phyloP scores from a whole-genome alignment of 2,888 invertebrate species.

The Blomia tropicalis region DNA sequence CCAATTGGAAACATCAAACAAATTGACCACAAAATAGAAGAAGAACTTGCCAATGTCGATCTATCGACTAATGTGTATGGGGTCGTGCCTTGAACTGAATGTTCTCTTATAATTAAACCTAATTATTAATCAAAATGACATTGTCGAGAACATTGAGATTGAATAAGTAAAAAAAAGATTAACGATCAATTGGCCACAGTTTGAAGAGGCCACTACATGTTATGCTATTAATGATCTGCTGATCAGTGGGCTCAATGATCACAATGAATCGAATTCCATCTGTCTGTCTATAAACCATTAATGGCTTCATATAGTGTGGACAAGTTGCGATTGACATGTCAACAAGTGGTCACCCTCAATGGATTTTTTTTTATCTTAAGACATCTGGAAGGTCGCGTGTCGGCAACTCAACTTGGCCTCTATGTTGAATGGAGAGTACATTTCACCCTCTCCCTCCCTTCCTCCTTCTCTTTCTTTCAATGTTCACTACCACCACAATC shows the following conservation, averaged over 20 bases:
- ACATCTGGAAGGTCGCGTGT: constrained; percentile 3
- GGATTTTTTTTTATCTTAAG: background rate
- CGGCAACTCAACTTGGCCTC: too few relatives aligned
- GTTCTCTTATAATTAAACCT: background rate
- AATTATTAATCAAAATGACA: background rate
- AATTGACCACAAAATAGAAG: background rate
- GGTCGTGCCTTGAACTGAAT: background rate
- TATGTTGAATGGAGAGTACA: too few relatives aligned
- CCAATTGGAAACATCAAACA: constrained; percentile 1
- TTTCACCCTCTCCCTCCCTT: background rate
- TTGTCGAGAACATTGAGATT: too few relatives aligned
- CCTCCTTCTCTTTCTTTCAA: background rate
- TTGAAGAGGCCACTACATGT: too few relatives aligned
- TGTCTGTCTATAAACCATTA: too few relatives aligned
- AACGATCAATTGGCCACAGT: too few relatives aligned
- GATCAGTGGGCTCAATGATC: background rate
- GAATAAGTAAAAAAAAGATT: too few relatives aligned
- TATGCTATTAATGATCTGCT: too few relatives aligned
- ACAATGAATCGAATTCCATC: too few relatives aligned
- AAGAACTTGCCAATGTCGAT: background rate
- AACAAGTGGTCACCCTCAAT: constrained; percentile 7
- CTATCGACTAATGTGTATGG: too few relatives aligned
- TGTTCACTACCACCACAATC: too few relatives aligned
- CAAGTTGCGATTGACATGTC: constrained; percentile 5
- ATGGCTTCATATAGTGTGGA: background rate